These are phyloP conservation scores for Globicephala melas DNA, from an alignment of 2,113 vertebrate genomes.

Conservation along the genomic window DNA sequence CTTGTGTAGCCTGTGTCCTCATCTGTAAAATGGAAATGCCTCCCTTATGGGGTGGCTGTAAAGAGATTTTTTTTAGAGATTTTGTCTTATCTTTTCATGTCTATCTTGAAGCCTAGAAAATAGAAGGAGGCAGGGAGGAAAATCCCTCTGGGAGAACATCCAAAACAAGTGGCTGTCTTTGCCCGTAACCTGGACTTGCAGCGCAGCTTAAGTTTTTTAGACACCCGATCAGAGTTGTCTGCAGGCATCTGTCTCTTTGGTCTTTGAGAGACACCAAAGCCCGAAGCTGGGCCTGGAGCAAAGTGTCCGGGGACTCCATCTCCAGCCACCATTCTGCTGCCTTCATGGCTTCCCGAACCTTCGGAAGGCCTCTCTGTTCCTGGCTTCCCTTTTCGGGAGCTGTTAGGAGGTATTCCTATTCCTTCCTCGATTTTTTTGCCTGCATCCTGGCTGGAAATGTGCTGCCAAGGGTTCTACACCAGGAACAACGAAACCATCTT, in stretches of 20 bases:
- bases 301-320: accelerated
- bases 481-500: not conserved
- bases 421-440: not conserved
- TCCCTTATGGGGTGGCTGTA: not conserved
- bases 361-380: not conserved
- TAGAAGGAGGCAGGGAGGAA: not conserved
- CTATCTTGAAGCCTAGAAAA: not conserved
- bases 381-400: not conserved
- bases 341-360: not conserved
- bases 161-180: not conserved
- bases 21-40: not conserved
- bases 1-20: not conserved
- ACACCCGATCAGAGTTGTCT: not conserved
- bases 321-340: not conserved
- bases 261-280: not conserved
- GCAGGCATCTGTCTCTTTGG: not conserved
- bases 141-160: not conserved
- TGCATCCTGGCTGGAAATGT: not conserved
- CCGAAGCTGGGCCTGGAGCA: accelerated
- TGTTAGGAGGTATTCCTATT: not conserved
- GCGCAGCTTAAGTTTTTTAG: not conserved
- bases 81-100: not conserved
- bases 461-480: constrained; percentile 1
- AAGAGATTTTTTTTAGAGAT: not conserved
- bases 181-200: accelerated